Base-by-base conservation (phyloP, 1,140 invertebrate genomes). In the Trachymyrmex cornetzi region DNA sequence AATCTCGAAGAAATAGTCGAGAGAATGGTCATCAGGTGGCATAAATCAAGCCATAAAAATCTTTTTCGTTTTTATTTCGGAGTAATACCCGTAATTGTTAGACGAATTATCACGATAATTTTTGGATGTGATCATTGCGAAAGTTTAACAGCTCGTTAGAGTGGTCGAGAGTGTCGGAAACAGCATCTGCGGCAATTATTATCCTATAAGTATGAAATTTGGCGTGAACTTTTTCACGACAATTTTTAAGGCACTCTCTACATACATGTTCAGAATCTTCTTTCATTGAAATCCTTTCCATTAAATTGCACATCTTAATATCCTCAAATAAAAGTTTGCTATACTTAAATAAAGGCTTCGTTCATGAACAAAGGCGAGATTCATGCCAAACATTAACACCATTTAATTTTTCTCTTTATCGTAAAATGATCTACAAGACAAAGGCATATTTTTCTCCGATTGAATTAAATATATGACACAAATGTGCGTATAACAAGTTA, bases 111-210 rank as follows among this genome's bases (percentile, higher is more conserved):
- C 34, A 1, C 34, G 34, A 38, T 38, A 38, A 38, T 38, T 61
- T 81, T 38, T 81, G 22, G 34, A 59, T 57, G 34, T 24, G 34
- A 71, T 44, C 19, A 53, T 64, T 50, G 81, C 55, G 66, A 80
- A 59, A 72, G 59, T 87, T 87, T 88, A 88, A 90, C 55, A 61
- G 24, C 72, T 88, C 61, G 79, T 90, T 88, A 86, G 55, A 74
- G 64, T 44, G 38, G 59, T 14, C 63, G 69, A 90, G 74, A 88
- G 55, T 72, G 66, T 22, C 69, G 90, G 87, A 90, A 87, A 86
- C 64, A n/a, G 74, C 55, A 75, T 71, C 57, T 24, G 50, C 79
- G 82, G 74, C 89, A 88, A 88, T 90, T 50, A 66, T 91, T 88
- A 91, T 63, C 67, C 48, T 44, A 71, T 64, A 50, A 48, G 44